Percentiles rank a stretch among this genome's conserved stretches.
phyloP scores from a whole-genome alignment of 1,140 invertebrate species.

The Euschistus heros region DNA sequence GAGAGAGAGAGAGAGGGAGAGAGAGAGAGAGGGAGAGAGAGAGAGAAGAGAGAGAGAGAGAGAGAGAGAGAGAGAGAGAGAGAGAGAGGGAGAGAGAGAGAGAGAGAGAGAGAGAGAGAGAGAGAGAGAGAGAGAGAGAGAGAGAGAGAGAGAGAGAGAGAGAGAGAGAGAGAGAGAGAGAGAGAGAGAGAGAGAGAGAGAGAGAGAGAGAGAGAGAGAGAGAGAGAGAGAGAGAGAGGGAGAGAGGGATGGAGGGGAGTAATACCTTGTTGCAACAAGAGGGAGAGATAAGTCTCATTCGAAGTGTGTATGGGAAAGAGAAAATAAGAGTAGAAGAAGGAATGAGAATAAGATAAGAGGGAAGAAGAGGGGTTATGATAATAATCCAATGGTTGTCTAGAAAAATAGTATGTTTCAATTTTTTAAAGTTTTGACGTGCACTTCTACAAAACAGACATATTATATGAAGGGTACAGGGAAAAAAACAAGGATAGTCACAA shows the following conservation, averaged over 20 bases:
- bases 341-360: too few species aligned
- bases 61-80: slow-evolving; percentile 16
- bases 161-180: slow-evolving; percentile 11
- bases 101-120: background rate
- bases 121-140: slow-evolving; percentile 14
- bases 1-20: slow-evolving; percentile 2
- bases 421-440: too few species aligned
- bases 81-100: background rate
- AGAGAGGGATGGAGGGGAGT: background rate
- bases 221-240: slow-evolving; percentile 14
- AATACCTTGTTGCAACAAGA: background rate
- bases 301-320: background rate
- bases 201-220: slow-evolving; percentile 15
- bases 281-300: background rate
- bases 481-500: too few species aligned
- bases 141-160: slow-evolving; percentile 18
- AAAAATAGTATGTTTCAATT: too few species aligned
- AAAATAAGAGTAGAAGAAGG: background rate
- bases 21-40: slow-evolving; percentile 11
- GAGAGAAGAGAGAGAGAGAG: slow-evolving; percentile 16
- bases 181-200: background rate
- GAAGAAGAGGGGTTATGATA: too few species aligned
- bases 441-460: too few species aligned
- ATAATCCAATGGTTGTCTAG: too few species aligned
- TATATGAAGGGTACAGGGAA: too few species aligned